A percentile compares a stretch with the other conserved stretches of the same genome.
phyloP scores from a whole-genome alignment of 2,797 vertebrate species.

The Tolypeutes matacus region DNA sequence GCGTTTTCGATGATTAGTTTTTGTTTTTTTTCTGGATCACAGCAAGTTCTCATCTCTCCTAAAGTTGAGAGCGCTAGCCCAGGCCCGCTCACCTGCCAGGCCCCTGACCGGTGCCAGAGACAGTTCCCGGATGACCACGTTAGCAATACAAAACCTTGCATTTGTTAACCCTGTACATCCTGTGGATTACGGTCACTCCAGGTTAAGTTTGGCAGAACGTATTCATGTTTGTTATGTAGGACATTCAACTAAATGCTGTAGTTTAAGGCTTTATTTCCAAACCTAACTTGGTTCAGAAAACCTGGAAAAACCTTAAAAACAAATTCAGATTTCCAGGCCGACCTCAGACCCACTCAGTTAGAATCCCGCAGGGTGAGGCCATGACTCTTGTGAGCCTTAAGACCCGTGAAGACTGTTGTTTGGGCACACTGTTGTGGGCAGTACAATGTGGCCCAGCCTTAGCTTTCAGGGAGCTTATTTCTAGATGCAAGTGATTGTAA shows the following conservation, averaged over 20 bases:
- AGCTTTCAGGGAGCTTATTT: not conserved
- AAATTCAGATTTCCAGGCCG: not conserved
- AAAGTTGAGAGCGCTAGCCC: no score
- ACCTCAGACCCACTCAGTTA: not conserved
- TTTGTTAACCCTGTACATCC: no score
- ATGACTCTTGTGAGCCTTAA: not conserved
- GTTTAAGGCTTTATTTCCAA: not conserved
- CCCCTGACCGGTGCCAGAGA: no score
- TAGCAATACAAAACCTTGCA: no score
- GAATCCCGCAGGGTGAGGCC: not conserved
- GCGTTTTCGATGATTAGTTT: no score
- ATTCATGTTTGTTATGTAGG: not conserved
- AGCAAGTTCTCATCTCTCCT: no score
- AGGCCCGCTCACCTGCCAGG: no score
- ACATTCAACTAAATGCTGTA: not conserved
- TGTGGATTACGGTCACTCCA: fast-evolving
- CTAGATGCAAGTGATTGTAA: not conserved
- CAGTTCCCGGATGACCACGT: no score
- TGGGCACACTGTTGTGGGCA: no score
- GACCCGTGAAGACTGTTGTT: not conserved
- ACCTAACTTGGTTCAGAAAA: no score
- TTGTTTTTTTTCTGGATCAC: no score
- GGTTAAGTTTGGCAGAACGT: not conserved
- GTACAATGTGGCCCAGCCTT: no score
- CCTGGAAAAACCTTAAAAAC: not conserved